Evolutionary conservation across 2,888 invertebrate species (phyloP), one percentile per base, ranked within the genome.

Genomic region (Acrobasis repandana): DNA sequence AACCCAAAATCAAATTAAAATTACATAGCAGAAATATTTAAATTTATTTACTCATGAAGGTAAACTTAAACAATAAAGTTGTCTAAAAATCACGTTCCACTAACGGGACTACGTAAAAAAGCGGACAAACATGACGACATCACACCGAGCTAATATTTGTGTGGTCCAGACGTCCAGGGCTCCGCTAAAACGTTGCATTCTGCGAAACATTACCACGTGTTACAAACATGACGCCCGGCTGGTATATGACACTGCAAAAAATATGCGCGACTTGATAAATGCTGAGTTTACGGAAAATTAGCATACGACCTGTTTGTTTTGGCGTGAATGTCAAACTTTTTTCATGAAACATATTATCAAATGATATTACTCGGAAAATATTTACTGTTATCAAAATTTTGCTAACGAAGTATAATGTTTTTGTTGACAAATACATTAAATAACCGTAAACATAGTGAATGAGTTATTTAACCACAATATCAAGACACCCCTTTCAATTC

Each of bases 141-240:
- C 62, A 70, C 70, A 74, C 69, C 63, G 63, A 61, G 60, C 65
- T 67, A 75, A 76, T 70, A 74, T 77, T 73, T 77, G 79, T 80
- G 79, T 74, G 77, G 77, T 76, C 74, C 66, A 60, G 61, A 14
- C 38, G 61, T 14, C 66, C 65, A 58, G 56, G 66, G 34, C 63
- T 59, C 54, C 28, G 15, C n/a, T 18, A 54, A 48, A 56, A 56
- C 60, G 46, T 63, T 57, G 60, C 58, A 65, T 69, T 67, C 69
- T 63, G 59, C 50, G 65, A 69, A 67, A 71, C n/a, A 43, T 43
- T 43, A 61, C 60, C 67, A 63, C 65, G 65, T 67, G 67, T 58
- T 36, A 56, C 50, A 34, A 16, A 61, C 49, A 56, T 56, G 61
- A 62, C 61, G 60, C 46, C 51, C 61, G 63, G 67, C 64, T 61